Evolutionary conservation across 2,797 vertebrate species (phyloP).

Genomic region (Huso huso): DNA sequence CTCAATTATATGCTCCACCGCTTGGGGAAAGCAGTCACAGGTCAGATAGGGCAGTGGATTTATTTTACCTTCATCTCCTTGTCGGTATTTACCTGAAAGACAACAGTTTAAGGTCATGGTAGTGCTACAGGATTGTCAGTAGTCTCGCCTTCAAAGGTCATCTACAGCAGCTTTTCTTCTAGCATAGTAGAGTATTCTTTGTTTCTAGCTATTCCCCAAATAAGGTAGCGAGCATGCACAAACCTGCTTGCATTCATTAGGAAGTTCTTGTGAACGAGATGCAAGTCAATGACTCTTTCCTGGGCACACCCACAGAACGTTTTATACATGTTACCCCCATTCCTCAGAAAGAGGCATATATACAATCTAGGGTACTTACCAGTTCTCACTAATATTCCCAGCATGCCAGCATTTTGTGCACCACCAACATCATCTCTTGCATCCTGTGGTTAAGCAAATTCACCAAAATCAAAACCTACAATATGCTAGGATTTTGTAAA

Average conservation of each 20-base stretch:
- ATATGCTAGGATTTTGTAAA: conserved; percentile 28
- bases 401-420: conserved; percentile 80
- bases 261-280: too few relatives aligned
- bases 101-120: conserved; percentile 9
- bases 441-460: conserved; percentile 56
- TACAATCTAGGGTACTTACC: conserved; percentile 51
- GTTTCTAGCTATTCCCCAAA: too few relatives aligned
- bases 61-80: conserved; percentile 78
- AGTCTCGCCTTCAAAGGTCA: too few relatives aligned
- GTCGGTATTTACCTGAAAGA: conserved; percentile 84
- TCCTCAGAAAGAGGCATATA: too few relatives aligned
- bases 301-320: too few relatives aligned
- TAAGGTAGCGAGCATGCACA: too few relatives aligned
- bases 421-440: conserved; percentile 88
- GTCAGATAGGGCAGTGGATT: conserved; percentile 71
- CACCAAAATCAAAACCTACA: background rate
- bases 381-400: conserved; percentile 85
- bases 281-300: too few relatives aligned
- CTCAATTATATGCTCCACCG: conserved; percentile 80
- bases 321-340: too few relatives aligned
- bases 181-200: too few relatives aligned
- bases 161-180: too few relatives aligned
- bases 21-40: conserved; percentile 77
- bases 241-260: too few relatives aligned
- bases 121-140: background rate